Evolutionary conservation across 2,113 vertebrate genomes (phyloP).

Genomic region (Cnemophilus loriae): DNA sequence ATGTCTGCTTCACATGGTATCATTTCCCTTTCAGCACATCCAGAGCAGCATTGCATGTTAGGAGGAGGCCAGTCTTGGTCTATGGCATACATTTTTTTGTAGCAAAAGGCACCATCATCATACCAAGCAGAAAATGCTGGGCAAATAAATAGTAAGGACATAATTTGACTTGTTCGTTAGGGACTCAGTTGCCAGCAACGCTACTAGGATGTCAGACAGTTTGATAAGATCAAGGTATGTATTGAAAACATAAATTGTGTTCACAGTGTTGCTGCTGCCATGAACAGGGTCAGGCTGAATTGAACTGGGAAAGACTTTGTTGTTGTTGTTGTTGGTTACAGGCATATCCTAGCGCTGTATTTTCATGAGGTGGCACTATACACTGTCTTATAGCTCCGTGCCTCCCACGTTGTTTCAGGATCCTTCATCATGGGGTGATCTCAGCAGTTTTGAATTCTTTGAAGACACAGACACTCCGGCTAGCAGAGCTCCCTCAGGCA

Average conservation of each 20-base stretch:
- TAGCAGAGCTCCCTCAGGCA: constrained; percentile 74
- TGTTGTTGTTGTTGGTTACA: background rate
- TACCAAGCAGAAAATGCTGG: background rate
- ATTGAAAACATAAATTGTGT: background rate
- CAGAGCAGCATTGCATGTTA: background rate
- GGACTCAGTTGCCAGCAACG: background rate
- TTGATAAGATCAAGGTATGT: background rate
- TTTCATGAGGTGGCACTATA: constrained; percentile 68
- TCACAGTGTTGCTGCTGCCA: background rate
- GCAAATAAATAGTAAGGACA: background rate
- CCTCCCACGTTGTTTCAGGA: constrained; percentile 86
- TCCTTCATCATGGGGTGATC: constrained; percentile 82
- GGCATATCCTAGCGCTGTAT: constrained; percentile 48
- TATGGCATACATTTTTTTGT: background rate
- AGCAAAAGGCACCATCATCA: background rate
- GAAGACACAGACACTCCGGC: constrained; percentile 75
- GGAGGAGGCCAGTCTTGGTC: background rate
- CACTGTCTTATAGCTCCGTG: constrained; percentile 75
- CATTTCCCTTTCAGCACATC: background rate
- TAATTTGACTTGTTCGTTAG: background rate
- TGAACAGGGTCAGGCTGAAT: background rate
- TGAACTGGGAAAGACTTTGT: background rate
- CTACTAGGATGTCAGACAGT: background rate
- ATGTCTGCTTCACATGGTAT: background rate
- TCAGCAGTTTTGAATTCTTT: constrained; percentile 78